A percentile compares a stretch with the other conserved stretches of the same genome.
Conservation (phyloP, 2,797 vertebrate species). For the Platalea minor region DNA sequence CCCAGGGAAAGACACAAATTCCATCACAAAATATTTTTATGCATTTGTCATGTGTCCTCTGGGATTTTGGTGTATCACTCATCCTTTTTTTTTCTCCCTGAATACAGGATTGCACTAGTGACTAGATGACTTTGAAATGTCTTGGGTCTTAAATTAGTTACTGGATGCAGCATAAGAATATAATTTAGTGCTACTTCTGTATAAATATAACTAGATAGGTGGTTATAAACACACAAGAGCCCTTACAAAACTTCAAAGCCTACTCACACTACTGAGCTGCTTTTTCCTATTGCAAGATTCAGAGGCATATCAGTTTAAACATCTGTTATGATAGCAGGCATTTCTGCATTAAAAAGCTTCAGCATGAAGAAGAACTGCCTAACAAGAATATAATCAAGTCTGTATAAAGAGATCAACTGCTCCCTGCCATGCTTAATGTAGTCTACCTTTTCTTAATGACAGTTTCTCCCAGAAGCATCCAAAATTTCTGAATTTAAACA, state of each 20-base stretch:
- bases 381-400: background rate
- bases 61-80: background rate
- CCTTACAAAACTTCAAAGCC: background rate
- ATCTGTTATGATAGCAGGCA: background rate
- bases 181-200: background rate
- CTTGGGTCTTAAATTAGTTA: background rate
- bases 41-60: background rate
- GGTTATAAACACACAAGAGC: background rate
- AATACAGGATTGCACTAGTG: background rate
- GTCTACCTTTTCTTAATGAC: background rate
- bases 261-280: background rate
- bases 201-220: background rate
- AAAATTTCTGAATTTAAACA: slow-evolving; percentile 10
- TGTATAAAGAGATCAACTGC: slow-evolving; percentile 10
- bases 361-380: background rate
- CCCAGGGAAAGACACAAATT: background rate
- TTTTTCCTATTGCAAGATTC: background rate
- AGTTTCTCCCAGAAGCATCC: background rate
- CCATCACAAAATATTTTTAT: background rate
- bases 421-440: slow-evolving; percentile 4
- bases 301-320: background rate
- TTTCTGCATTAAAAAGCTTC: slow-evolving; percentile 14
- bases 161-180: background rate
- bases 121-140: background rate
- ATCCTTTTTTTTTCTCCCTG: background rate